Base-by-base conservation (phyloP, 2,797 vertebrate genomes). In the Anguilla pacifica region DNA sequence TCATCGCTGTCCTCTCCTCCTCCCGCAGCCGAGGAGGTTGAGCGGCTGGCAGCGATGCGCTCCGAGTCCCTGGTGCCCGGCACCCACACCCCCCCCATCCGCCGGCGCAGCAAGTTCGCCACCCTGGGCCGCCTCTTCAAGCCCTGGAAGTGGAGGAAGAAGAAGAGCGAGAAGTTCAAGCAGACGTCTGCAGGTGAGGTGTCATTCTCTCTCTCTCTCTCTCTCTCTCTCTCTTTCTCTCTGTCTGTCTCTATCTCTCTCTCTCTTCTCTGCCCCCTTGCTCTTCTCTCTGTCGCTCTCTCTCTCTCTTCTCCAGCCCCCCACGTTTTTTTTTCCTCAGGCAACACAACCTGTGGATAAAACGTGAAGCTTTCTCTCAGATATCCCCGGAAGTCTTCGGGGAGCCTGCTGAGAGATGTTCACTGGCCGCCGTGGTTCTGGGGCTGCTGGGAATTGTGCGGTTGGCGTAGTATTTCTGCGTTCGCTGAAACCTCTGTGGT, bases 141-240 rank as follows among this genome's bases (percentile, higher is more conserved):
- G 91, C 98, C 98, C 2, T 99, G 98, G 98, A 99, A 99, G 88
- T 99, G 98, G 98, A 97, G 98, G 93, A 99, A 99, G 97, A 99
- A 99, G 96, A 99, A 99, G 95, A 99, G 98, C 0, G 98, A 99
- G 88, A 98, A 97, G 94, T 98, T 99, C 91, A 98, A 98, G 92
- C 98, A 99, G 91, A 98, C 98, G 0, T 99, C 98, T 87, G 98
- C 98, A 90, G 98, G 98, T 98, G 95, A 94, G 86, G 1, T 39
- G 0, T 39, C 72, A 35, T 46, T 15, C 82, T 51, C 28, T 31
- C n/a, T 46, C 28, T 17, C 39, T 39, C 46, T 53, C 43, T 4
- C 55, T 61, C 49, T 6, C 11, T 22, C 39, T 6, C 28, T 11
- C 81, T 53, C 22, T 31, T 28, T 59, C 49, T 15, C 35, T 35